phyloP scores from a whole-genome alignment of 2,113 vertebrate genomes.

The Onychorhynchus coronatus region DNA sequence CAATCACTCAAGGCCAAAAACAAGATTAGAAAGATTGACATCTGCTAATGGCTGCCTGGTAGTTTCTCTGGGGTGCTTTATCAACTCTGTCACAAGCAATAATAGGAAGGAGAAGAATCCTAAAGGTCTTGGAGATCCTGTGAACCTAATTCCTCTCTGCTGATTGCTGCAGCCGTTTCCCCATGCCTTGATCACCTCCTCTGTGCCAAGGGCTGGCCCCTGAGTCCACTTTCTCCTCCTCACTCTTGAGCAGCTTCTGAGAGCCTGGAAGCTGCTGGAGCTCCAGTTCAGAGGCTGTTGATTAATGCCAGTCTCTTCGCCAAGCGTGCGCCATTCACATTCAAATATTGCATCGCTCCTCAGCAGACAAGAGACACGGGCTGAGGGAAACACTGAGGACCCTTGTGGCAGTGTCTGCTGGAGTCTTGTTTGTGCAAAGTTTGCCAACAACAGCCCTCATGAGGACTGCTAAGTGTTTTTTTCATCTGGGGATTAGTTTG shows the following conservation, averaged over 20 bases:
- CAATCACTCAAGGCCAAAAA: neutral
- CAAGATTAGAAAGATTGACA: neutral
- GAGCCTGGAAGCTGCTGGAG: constrained; percentile 12
- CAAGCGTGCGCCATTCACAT: neutral
- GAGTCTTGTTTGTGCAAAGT: neutral
- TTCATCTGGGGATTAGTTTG: neutral
- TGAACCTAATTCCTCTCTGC: neutral
- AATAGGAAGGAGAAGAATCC: neutral
- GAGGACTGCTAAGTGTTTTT: neutral
- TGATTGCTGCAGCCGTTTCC: neutral
- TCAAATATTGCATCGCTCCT: constrained; percentile 5
- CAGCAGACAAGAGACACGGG: neutral
- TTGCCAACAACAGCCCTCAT: neutral
- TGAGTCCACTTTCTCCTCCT: neutral
- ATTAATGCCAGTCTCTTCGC: neutral
- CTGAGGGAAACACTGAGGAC: constrained; percentile 1
- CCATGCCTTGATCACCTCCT: neutral
- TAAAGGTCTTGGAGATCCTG: neutral
- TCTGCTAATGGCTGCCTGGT: constrained; percentile 1
- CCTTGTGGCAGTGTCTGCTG: neutral
- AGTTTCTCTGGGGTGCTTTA: constrained; percentile 21
- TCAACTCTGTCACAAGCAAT: neutral
- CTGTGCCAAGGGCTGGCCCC: neutral
- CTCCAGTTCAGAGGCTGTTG: neutral
- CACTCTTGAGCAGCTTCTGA: neutral